Conservation (phyloP, 2,797 vertebrate genomes). For the Danio albolineatus region DNA sequence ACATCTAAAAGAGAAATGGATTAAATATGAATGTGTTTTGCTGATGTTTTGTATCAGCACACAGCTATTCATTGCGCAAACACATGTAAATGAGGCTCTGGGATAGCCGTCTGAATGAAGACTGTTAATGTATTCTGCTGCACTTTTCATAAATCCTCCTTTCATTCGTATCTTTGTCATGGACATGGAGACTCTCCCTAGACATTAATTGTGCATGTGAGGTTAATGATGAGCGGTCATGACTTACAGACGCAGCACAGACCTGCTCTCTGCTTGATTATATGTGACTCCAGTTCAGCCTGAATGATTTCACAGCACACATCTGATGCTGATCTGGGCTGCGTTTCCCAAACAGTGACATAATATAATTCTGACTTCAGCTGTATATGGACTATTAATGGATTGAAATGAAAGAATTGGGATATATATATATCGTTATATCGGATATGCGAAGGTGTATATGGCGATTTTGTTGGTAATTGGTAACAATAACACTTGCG, state of each 20-base stretch:
- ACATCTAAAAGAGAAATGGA: background rate
- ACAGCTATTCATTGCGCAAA: background rate
- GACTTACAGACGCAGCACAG: background rate
- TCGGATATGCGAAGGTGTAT: too few species aligned
- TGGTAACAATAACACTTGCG: too few species aligned
- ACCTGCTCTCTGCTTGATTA: constrained; percentile 10
- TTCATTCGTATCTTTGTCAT: background rate
- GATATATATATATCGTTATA: too few species aligned
- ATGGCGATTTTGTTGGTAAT: too few species aligned
- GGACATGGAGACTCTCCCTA: background rate
- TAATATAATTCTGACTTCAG: too few species aligned
- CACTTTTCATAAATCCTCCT: background rate
- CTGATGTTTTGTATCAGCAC: background rate
- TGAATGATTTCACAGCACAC: background rate
- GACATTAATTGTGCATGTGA: constrained; percentile 5
- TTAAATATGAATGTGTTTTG: background rate
- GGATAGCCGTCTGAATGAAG: background rate
- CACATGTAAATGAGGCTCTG: too few species aligned
- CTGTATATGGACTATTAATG: too few species aligned
- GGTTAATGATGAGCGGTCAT: background rate
- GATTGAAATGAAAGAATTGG: too few species aligned
- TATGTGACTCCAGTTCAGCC: background rate
- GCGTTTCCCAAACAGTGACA: too few species aligned
- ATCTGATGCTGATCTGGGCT: background rate
- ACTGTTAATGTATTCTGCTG: background rate